Evolutionary conservation across 1,140 invertebrate genomes (phyloP).

Genomic region (Scylla paramamosain): DNA sequence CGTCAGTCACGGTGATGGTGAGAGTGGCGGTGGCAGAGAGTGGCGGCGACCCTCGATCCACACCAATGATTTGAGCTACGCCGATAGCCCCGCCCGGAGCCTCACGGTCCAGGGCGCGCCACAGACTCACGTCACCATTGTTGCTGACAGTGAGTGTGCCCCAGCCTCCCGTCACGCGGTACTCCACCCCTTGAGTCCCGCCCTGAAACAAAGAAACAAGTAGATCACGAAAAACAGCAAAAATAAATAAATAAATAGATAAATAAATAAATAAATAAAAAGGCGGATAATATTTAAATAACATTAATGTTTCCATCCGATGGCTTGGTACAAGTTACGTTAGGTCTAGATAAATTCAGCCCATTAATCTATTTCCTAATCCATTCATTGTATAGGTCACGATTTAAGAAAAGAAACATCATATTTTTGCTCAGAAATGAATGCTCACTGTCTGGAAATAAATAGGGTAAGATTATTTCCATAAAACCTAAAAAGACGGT

Average conservation of each 20-base stretch:
- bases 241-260: neutral
- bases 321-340: too few species aligned
- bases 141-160: slow-evolving; percentile 27
- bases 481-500: too few species aligned
- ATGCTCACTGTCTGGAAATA: too few species aligned
- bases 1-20: slow-evolving; percentile 51
- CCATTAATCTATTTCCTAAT: neutral
- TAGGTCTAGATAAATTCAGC: neutral
- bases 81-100: slow-evolving; percentile 28
- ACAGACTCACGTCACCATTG: slow-evolving; percentile 27
- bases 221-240: neutral
- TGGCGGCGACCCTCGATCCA: slow-evolving; percentile 38
- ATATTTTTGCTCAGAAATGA: too few species aligned
- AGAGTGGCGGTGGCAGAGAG: slow-evolving; percentile 51
- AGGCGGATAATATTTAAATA: neutral
- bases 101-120: slow-evolving; percentile 39
- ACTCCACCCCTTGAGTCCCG: slow-evolving; percentile 16
- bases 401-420: too few species aligned
- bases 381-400: neutral
- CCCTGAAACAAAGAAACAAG: neutral
- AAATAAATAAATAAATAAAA: neutral
- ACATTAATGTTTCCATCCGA: neutral
- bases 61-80: slow-evolving; percentile 24
- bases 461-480: too few species aligned
- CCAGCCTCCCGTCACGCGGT: slow-evolving; percentile 30